phyloP scores from a whole-genome alignment of 2,113 vertebrate genomes.

The Triplophysa rosa region DNA sequence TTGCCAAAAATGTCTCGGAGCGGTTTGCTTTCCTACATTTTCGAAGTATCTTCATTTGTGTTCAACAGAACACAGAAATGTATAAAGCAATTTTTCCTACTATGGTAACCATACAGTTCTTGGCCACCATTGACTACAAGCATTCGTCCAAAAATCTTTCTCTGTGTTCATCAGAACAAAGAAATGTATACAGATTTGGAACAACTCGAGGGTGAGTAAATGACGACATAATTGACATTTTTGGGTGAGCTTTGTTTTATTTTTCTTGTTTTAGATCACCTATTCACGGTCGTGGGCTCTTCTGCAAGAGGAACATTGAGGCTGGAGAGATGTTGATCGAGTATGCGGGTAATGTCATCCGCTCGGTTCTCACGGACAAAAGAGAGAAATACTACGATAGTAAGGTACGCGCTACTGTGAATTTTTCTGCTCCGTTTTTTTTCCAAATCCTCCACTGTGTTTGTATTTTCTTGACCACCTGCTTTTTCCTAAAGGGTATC shows the following conservation, averaged over 20 bases:
- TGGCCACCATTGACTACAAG: too few species aligned
- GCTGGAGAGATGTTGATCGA: conserved; percentile 93
- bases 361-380: conserved; percentile 87
- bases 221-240: too few species aligned
- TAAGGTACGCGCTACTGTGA: conserved; percentile 72
- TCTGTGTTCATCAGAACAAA: too few species aligned
- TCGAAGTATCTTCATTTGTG: too few species aligned
- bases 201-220: too few species aligned
- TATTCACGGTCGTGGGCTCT: conserved; percentile 88
- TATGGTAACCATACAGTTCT: too few species aligned
- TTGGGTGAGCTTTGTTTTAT: neutral
- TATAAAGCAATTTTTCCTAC: too few species aligned
- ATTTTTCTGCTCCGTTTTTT: neutral
- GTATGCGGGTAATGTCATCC: conserved; percentile 88
- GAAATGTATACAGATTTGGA: too few species aligned
- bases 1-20: too few species aligned
- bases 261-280: conserved; percentile 72
- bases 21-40: too few species aligned
- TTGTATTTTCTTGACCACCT: neutral
- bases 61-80: too few species aligned
- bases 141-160: too few species aligned
- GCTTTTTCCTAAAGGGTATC: conserved; percentile 75
- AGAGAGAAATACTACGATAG: conserved; percentile 89
- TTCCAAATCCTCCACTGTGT: neutral
- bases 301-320: conserved; percentile 90